Evolutionary conservation across 1,140 invertebrate genomes (phyloP).

Genomic region (Trachelipus rathkii): DNA sequence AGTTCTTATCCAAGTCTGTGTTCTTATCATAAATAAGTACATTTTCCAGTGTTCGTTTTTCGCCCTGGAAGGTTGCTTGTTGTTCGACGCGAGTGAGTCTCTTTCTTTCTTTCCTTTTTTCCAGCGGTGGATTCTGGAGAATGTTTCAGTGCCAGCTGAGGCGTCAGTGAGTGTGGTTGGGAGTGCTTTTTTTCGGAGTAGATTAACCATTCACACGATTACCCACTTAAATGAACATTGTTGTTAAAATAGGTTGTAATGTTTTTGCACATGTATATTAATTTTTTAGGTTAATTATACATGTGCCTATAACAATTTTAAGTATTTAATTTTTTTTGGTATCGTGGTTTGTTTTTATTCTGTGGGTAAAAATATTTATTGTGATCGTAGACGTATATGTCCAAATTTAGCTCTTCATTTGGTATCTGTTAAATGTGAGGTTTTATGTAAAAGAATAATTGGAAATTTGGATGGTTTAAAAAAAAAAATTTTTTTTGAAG

Average conservation of each 20-base stretch:
- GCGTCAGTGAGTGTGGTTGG: not conserved
- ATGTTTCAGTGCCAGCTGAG: not conserved
- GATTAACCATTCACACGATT: not conserved
- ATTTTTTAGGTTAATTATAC: too few species aligned
- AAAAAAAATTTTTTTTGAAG: too few species aligned
- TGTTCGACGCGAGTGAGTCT: not conserved
- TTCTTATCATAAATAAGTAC: not conserved
- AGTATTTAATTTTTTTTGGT: not conserved
- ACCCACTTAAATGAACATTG: not conserved
- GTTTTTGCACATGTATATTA: not conserved
- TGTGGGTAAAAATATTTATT: too few species aligned
- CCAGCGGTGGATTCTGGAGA: constrained; percentile 4
- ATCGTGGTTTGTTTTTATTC: too few species aligned
- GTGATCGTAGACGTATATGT: too few species aligned
- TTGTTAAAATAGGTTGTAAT: too few species aligned
- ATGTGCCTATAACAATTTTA: not conserved
- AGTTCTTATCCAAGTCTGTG: not conserved
- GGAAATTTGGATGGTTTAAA: too few species aligned
- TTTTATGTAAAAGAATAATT: too few species aligned
- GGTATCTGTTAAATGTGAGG: too few species aligned
- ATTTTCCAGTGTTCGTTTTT: constrained; percentile 5
- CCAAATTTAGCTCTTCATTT: too few species aligned
- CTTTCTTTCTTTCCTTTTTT: not conserved
- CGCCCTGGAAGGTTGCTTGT: not conserved
- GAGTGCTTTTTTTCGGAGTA: not conserved